A percentile compares a stretch with the other conserved stretches of the same genome.
These are phyloP conservation scores for Corythornis vintsioides DNA, from an alignment of 2,113 vertebrate genomes.

Conservation along the genomic window DNA sequence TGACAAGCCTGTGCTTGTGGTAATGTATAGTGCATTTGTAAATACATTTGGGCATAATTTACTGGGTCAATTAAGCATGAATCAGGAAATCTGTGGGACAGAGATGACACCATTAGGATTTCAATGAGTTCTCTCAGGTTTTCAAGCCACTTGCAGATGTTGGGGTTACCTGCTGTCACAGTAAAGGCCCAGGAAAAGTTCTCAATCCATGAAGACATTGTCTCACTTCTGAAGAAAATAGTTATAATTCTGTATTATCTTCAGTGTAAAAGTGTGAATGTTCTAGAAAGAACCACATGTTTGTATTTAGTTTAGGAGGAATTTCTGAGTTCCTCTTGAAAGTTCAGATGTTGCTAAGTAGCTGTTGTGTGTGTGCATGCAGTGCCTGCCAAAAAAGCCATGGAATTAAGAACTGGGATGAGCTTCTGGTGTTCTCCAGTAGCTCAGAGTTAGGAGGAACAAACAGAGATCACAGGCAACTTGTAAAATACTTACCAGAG, in stretches of 20 bases:
- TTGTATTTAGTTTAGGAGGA: neutral
- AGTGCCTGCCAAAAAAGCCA: neutral
- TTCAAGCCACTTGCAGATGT: neutral
- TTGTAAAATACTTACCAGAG: neutral
- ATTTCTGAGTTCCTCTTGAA: neutral
- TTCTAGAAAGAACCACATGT: rapidly evolving
- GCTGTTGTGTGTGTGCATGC: neutral
- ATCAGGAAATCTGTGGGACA: conserved; percentile 4
- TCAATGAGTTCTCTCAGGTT: neutral
- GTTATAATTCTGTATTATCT: neutral
- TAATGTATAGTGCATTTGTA: neutral
- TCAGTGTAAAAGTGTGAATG: neutral
- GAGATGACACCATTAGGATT: conserved; percentile 37
- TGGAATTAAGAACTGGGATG: neutral
- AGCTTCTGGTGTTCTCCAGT: neutral
- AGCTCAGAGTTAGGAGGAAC: neutral
- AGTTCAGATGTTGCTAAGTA: neutral
- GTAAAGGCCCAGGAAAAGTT: neutral
- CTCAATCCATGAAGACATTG: neutral
- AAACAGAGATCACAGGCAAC: neutral
- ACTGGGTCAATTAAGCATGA: conserved; percentile 51
- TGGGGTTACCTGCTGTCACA: neutral
- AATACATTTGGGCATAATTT: conserved; percentile 46
- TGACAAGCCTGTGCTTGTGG: neutral
- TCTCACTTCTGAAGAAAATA: neutral